Conservation (phyloP, 1,140 invertebrate species). For the Euura saliciscinereae region DNA sequence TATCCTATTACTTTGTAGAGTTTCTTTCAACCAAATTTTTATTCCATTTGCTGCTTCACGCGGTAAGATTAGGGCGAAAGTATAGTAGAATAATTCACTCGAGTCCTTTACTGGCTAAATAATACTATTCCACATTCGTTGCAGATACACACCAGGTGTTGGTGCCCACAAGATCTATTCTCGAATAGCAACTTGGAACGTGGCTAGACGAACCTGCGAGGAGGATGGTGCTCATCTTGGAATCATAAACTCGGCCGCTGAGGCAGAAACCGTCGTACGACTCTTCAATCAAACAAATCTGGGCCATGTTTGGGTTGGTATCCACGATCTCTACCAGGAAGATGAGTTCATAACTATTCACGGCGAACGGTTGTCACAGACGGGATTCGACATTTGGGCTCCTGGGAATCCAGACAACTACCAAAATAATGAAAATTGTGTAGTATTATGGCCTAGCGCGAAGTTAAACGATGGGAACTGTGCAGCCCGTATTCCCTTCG, state of each 20-base stretch:
- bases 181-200: constrained; percentile 47
- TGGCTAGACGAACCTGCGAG: constrained; percentile 46
- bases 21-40: too few species aligned
- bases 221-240: constrained; percentile 53
- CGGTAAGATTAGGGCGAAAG: too few species aligned
- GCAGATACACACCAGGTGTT: constrained; percentile 15
- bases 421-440: neutral
- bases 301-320: neutral
- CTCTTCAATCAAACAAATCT: constrained; percentile 21
- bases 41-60: too few species aligned
- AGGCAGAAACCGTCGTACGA: constrained; percentile 43
- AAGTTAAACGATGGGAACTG: neutral
- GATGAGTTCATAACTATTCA: constrained; percentile 10
- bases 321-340: constrained; percentile 13
- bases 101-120: too few species aligned
- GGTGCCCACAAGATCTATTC: constrained; percentile 57
- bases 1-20: too few species aligned
- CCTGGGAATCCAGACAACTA: neutral
- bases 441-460: neutral
- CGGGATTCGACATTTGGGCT: neutral
- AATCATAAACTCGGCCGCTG: constrained; percentile 47
- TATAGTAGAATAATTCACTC: too few species aligned
- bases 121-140: too few species aligned
- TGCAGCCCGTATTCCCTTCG: neutral
- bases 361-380: neutral